Percentiles rank a stretch among this genome's conserved stretches.
Evolutionary conservation across 2,888 invertebrate species (phyloP).

Genomic region (Drosophila tripunctata): DNA sequence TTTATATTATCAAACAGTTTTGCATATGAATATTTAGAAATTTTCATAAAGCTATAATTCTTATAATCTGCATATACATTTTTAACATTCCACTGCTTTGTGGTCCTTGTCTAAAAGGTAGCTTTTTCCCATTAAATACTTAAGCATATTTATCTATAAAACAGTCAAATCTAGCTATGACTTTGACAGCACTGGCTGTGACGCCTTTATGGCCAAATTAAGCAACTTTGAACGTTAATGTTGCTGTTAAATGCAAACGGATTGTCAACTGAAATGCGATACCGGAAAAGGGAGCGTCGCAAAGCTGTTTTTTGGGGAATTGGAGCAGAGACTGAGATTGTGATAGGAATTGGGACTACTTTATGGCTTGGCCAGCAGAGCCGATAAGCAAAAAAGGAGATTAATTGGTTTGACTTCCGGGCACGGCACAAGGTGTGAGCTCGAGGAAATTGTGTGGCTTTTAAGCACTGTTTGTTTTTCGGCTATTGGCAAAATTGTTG

Average conservation of each 20-base stretch:
- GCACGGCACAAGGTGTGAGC: constrained; percentile 45
- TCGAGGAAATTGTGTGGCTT: constrained; percentile 34
- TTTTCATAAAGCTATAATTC: no score
- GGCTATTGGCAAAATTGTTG: constrained; percentile 19
- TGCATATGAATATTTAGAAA: no score
- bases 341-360: background rate
- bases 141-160: no score
- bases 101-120: no score
- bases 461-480: constrained; percentile 43
- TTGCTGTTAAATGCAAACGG: constrained; percentile 9
- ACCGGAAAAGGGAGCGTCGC: constrained; percentile 37
- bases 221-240: constrained; percentile 31
- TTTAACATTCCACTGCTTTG: no score
- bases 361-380: background rate
- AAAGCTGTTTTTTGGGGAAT: constrained; percentile 1
- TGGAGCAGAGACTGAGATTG: no score
- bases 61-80: no score
- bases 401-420: constrained; percentile 57
- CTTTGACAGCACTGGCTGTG: no score
- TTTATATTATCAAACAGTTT: no score
- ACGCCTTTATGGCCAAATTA: constrained; percentile 40
- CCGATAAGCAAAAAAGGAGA: constrained; percentile 53
- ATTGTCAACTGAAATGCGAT: constrained; percentile 41
- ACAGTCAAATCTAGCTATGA: background rate
- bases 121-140: no score